These are phyloP conservation scores for Caenorhabditis becei DNA, from an alignment of 2,888 invertebrate genomes.

Conservation along the genomic window DNA sequence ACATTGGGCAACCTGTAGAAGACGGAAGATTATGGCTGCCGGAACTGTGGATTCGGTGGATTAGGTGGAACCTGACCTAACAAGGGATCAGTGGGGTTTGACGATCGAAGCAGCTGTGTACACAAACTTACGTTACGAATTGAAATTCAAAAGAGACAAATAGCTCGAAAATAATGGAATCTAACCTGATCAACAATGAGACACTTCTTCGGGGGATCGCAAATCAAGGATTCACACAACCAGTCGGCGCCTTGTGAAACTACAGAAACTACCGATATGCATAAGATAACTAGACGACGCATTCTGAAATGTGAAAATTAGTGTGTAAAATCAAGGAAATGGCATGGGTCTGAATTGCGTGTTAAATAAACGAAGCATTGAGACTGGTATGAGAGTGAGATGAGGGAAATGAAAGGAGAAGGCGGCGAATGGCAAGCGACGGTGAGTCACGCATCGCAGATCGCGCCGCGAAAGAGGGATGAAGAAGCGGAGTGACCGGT, in stretches of 20 bases:
- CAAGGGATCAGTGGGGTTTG: not conserved
- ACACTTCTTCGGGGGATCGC: slow-evolving; percentile 71
- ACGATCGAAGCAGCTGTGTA: not conserved
- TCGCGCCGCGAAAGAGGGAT: slow-evolving; percentile 29
- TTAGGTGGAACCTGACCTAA: slow-evolving; percentile 4
- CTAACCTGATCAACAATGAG: slow-evolving; percentile 64
- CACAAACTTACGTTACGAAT: not conserved
- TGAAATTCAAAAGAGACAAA: not conserved
- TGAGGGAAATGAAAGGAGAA: slow-evolving; percentile 20
- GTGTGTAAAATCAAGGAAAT: slow-evolving; percentile 10
- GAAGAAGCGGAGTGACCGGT: slow-evolving; percentile 51
- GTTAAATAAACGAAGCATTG: slow-evolving; percentile 27
- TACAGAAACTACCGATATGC: not conserved
- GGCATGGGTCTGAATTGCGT: slow-evolving; percentile 3
- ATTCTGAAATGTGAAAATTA: slow-evolving; percentile 7
- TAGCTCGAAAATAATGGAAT: not conserved
- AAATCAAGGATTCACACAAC: slow-evolving; percentile 70
- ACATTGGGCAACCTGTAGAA: slow-evolving; percentile 69
- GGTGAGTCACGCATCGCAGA: slow-evolving; percentile 62
- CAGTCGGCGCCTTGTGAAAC: slow-evolving; percentile 31
- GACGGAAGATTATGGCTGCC: not conserved
- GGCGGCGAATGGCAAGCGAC: slow-evolving; percentile 45
- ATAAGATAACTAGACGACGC: not conserved
- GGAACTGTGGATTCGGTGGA: not conserved
- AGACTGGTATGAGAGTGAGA: slow-evolving; percentile 44